Conservation (phyloP, 1,140 invertebrate genomes). For the Yoshiicerus persimilis region DNA sequence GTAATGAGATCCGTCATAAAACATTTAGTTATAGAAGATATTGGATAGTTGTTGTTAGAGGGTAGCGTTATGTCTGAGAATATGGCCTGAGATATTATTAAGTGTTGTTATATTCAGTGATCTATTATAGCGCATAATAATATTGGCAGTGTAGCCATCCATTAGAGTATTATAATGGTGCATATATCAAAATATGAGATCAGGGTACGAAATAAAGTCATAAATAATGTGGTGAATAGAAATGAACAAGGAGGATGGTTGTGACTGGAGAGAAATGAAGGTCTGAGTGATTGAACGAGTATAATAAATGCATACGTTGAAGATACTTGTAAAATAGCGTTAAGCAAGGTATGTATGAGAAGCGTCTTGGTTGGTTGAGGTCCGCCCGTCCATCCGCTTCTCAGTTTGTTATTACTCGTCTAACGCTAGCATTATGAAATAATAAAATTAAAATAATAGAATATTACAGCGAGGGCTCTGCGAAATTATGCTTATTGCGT, state of each 20-base stretch:
- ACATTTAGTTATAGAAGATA: not conserved
- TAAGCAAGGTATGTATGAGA: not conserved
- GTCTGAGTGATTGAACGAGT: not conserved
- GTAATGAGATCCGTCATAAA: conserved; percentile 6
- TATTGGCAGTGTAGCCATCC: not conserved
- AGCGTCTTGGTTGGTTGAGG: not conserved
- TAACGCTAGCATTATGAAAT: not conserved
- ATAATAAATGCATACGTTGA: too few species aligned
- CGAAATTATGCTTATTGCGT: not conserved
- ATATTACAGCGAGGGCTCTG: not conserved
- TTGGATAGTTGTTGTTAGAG: not conserved
- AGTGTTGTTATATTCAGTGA: not conserved
- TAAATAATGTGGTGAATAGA: conserved; percentile 8
- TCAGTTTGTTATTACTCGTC: not conserved
- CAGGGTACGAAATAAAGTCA: conserved; percentile 2
- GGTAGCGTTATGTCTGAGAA: not conserved
- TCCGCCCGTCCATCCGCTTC: conserved; percentile 10
- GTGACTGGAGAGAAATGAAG: not conserved
- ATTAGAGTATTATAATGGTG: not conserved
- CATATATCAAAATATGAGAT: not conserved
- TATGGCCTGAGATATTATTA: not conserved
- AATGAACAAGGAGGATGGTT: not conserved
- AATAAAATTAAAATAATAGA: conserved; percentile 18
- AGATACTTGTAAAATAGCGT: too few species aligned
- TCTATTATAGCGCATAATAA: not conserved